Base-by-base conservation (phyloP, 1,140 invertebrate species). In the Temnothorax curvispinosus region DNA sequence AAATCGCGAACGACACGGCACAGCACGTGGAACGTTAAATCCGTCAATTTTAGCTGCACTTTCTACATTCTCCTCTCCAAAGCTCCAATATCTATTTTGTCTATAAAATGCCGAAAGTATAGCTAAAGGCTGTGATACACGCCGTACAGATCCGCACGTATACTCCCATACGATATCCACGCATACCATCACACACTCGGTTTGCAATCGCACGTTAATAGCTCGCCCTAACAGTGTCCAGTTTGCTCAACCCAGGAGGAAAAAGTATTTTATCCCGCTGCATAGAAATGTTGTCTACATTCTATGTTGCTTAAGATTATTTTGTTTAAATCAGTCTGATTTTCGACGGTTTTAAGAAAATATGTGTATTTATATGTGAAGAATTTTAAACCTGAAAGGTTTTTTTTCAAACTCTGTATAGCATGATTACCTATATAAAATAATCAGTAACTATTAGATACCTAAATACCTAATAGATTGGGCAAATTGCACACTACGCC, bases 181-280 rank as follows among this genome's bases (percentile, higher is more conserved):
- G 7, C 52, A 72, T 47, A 21, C 32, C 15, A 41, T 69, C 47
- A 69, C 5, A 21, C 27, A 4, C 35, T 81, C 64, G n/a, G 27
- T 71, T 81, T 50, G 21, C 64, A 81, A 41, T 60, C 56, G 11
- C 72, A 75, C n/a, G 27, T 74, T 47, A 38, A 60, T 47, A 60
- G 35, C 1, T 60, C 11, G 41, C 18, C 54, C 8, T 38, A 38
- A 27, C 41, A n/a, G 54, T 50, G n/a, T 74, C 21, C 50, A 84
- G 56, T 62, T 84, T 75, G 69, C 27, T 44, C 54, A 75, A 74
- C 50, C 32, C 1, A 56, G 15, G 8, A 50, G 18, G 18, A 13
- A 80, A 41, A 54, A 27, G 5, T 54, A 54, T 80, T 15, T 32
- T 15, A 67, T 67, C 8, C n/a, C 1, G n/a, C n/a, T 38, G 0